Conservation (phyloP, 2,113 vertebrate genomes). For the Sapayoa aenigma region DNA sequence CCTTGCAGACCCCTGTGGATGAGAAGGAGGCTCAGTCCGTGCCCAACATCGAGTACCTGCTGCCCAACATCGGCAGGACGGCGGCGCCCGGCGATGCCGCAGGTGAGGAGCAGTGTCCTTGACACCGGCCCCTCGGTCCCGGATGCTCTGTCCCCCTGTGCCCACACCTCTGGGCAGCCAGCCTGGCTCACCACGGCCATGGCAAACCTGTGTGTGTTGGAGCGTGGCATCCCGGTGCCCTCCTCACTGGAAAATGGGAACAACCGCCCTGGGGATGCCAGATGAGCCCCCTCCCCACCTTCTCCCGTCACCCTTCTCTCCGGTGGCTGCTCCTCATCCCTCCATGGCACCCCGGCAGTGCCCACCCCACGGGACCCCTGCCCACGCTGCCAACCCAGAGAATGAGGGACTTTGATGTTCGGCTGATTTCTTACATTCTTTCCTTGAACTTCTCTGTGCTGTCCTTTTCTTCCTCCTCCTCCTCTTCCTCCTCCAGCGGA, state of each 20-base stretch:
- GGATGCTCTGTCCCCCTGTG: rapidly evolving
- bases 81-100: constrained; percentile 84
- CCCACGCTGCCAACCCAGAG: not conserved
- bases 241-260: not conserved
- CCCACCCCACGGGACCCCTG: not conserved
- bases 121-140: rapidly evolving
- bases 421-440: constrained; percentile 54
- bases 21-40: constrained; percentile 89
- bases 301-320: not conserved
- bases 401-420: not conserved
- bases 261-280: not conserved
- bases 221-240: rapidly evolving
- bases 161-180: not conserved
- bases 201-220: rapidly evolving
- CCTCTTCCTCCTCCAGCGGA: constrained; percentile 85
- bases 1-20: constrained; percentile 88
- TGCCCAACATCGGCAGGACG: constrained; percentile 95
- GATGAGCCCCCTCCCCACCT: not conserved
- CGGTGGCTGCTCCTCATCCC: not conserved
- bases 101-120: constrained; percentile 72
- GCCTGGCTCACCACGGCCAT: rapidly evolving
- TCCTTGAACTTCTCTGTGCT: constrained; percentile 79
- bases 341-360: rapidly evolving
- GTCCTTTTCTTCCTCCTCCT: constrained; percentile 58
- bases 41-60: constrained; percentile 97